Evolutionary conservation across 1,140 invertebrate species (phyloP), one percentile per base, ranked within the genome.

Genomic region (Brachionus angularis): DNA sequence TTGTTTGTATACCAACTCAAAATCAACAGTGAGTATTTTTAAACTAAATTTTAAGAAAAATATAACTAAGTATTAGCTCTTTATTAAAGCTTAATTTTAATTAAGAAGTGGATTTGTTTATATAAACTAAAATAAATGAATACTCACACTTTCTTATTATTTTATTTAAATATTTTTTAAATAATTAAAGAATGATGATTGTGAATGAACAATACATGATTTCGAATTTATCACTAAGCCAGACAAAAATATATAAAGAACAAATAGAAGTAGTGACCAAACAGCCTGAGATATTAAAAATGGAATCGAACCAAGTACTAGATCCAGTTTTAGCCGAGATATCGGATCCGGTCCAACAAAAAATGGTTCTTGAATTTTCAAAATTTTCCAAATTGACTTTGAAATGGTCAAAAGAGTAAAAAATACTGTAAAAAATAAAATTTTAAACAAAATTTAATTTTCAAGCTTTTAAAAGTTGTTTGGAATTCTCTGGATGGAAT

Each of bases 371-470:
- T 3, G 42, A 67, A 47, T 67, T 67, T 50, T 67, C 62, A 8
- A 50, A 46, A 33, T 50, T 21, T 47, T 67, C 62, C 1, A 67
- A 50, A 29, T 50, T 67, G 33, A 67, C 21, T 18, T 46, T 25
- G 16, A 67, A 46, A 31, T 67, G 62, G 62, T 46, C 62, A 18
- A 67, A 46, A 67, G 62, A 67, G 62, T 67, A 67, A 67, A 42
- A 2, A 14, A 21, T 10, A 34, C 3, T 10, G 2, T 7, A 10
- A 27, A 12, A 2, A 27, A 3, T 52, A 5, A 5, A 5, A 18
- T 27, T 27, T 12, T 27, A 47, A 29, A 29, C 21, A 27, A 12
- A 47, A 18, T 23, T 14, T 8, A 29, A 33, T 21, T 36, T 18
- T 21, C 34, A 14, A 36, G 12, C 39, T 3, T 58, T 23, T 31